Percentiles rank a stretch among this genome's conserved stretches.
phyloP scores from a whole-genome alignment of 2,797 vertebrate species.

The Epinephelus malabaricus region DNA sequence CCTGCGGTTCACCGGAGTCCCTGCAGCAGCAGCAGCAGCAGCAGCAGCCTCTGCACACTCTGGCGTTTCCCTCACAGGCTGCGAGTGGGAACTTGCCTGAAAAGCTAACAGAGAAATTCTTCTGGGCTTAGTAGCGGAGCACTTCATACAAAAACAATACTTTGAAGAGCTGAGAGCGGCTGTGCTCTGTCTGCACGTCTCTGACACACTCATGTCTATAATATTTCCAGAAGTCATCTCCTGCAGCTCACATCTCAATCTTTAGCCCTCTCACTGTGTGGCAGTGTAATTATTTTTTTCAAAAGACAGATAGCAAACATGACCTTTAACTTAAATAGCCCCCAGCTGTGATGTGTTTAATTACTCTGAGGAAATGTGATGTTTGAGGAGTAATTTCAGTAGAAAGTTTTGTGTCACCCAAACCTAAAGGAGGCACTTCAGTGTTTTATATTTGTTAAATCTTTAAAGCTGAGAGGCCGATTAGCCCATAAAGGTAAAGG shows the following conservation, averaged over 20 bases:
- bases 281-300: neutral
- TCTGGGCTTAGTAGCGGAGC: conserved; percentile 76
- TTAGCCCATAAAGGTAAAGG: no score
- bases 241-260: neutral
- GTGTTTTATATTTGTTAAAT: neutral
- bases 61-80: conserved; percentile 62
- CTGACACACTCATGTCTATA: neutral
- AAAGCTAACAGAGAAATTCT: conserved; percentile 85
- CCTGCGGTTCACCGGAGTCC: conserved; percentile 74
- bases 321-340: conserved; percentile 1
- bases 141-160: conserved; percentile 66
- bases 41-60: conserved; percentile 21
- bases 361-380: neutral
- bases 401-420: neutral
- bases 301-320: conserved; percentile 5
- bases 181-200: conserved; percentile 28
- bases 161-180: conserved; percentile 62
- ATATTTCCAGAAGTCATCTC: neutral
- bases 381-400: neutral
- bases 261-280: neutral
- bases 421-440: neutral
- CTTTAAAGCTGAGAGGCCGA: no score
- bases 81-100: conserved; percentile 86
- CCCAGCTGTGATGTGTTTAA: neutral
- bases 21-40: conserved; percentile 34